phyloP scores from a whole-genome alignment of 2,888 invertebrate genomes.

The Parascotia fuliginaria region DNA sequence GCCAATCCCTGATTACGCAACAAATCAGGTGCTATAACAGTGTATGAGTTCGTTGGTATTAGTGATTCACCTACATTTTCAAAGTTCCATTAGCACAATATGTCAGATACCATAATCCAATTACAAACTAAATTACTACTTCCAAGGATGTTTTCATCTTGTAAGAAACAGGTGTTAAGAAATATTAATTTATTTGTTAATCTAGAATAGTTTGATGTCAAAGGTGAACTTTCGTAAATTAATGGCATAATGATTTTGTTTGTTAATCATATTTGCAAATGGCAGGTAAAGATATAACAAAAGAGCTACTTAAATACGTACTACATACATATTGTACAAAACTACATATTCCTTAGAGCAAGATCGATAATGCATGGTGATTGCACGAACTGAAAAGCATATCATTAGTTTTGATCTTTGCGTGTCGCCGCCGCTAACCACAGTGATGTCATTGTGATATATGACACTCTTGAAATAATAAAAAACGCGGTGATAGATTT shows the following conservation, averaged over 20 bases:
- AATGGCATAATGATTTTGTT: neutral
- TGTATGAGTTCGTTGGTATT: constrained; percentile 46
- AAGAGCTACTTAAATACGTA: neutral
- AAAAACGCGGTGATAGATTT: constrained; percentile 7
- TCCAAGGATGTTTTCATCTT: neutral
- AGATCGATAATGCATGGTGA: constrained; percentile 63
- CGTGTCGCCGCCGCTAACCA: constrained; percentile 39
- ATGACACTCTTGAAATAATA: constrained; percentile 38
- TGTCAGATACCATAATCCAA: constrained; percentile 11
- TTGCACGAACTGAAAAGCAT: constrained; percentile 59
- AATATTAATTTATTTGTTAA: constrained; percentile 1
- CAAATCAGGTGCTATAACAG: constrained; percentile 49
- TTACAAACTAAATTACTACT: neutral
- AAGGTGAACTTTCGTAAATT: neutral
- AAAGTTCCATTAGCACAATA: constrained; percentile 31
- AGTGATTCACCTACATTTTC: constrained; percentile 49
- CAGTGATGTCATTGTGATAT: constrained; percentile 47
- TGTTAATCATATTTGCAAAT: constrained; percentile 9
- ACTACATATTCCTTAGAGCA: constrained; percentile 50
- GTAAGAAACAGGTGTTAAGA: neutral
- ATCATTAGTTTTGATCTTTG: constrained; percentile 72
- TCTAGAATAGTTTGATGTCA: neutral
- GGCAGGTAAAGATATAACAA: constrained; percentile 10
- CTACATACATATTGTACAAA: constrained; percentile 3
- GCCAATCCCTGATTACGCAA: constrained; percentile 68